A percentile compares a stretch with the other conserved stretches of the same genome.
Conservation (phyloP, 2,797 vertebrate species). For the Neosalanx taihuensis region DNA sequence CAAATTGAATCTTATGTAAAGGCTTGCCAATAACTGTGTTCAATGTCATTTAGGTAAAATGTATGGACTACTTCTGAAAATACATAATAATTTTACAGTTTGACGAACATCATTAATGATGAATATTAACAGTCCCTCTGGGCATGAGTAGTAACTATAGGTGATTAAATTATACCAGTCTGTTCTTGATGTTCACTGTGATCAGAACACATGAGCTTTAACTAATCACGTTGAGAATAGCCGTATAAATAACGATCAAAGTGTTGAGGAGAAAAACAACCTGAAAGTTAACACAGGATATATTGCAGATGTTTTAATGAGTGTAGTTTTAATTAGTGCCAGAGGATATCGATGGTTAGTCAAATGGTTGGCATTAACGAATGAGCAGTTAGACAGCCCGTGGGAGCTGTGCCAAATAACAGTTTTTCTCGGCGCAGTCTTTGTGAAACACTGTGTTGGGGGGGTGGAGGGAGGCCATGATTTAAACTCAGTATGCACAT, state of each 20-base stretch:
- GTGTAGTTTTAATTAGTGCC: constrained; percentile 73
- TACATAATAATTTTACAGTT: neutral
- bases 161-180: constrained; percentile 6
- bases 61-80: no score
- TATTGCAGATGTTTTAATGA: constrained; percentile 70
- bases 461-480: neutral
- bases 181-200: constrained; percentile 27
- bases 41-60: no score
- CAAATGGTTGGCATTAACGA: constrained; percentile 74
- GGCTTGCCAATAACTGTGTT: no score
- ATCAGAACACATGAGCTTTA: constrained; percentile 21
- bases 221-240: constrained; percentile 20
- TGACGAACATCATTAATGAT: neutral
- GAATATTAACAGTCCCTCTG: neutral
- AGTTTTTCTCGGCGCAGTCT: constrained; percentile 25
- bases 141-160: constrained; percentile 4
- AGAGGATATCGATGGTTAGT: constrained; percentile 67
- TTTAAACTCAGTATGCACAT: neutral
- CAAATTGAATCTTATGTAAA: no score
- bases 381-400: constrained; percentile 59
- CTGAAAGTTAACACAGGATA: constrained; percentile 56
- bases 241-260: constrained; percentile 47
- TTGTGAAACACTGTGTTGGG: constrained; percentile 6
- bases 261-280: constrained; percentile 26
- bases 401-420: constrained; percentile 65